phyloP scores from a whole-genome alignment of 2,113 vertebrate species.

The Panthera tigris region DNA sequence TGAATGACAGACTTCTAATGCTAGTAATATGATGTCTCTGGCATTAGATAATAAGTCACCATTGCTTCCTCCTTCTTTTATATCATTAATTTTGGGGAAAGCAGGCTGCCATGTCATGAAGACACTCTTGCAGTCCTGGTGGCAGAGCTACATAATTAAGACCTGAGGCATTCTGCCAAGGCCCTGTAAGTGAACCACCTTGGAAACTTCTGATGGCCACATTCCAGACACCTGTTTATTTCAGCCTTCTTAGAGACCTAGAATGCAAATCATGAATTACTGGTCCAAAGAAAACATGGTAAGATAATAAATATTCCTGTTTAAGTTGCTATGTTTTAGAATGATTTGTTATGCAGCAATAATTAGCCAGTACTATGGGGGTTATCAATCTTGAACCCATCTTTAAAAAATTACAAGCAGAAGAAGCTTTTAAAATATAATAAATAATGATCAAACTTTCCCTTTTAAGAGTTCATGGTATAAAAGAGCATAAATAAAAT shows the following conservation, averaged over 20 bases:
- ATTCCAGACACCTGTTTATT: not conserved
- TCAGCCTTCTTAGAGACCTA: not conserved
- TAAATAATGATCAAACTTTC: not conserved
- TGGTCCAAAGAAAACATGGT: not conserved
- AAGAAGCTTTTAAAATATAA: not conserved
- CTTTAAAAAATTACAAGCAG: not conserved
- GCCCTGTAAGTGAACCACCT: not conserved
- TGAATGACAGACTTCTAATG: not conserved
- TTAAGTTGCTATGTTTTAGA: not conserved
- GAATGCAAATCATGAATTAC: not conserved
- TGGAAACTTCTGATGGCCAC: not conserved
- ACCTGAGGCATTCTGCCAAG: not conserved
- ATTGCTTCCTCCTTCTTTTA: not conserved
- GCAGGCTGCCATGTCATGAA: not conserved
- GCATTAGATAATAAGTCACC: not conserved
- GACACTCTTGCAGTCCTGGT: not conserved
- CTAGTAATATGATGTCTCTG: not conserved
- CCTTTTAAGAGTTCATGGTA: not conserved
- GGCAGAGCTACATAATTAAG: not conserved
- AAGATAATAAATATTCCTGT: not conserved
- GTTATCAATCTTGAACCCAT: not conserved
- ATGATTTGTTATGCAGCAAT: not conserved
- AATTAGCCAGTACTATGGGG: not conserved
- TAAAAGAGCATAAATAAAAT: not conserved
- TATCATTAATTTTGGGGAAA: not conserved